Evolutionary conservation across 2,797 vertebrate genomes (phyloP), one percentile per base, ranked within the genome.

Genomic region (Echeneis naucrates): DNA sequence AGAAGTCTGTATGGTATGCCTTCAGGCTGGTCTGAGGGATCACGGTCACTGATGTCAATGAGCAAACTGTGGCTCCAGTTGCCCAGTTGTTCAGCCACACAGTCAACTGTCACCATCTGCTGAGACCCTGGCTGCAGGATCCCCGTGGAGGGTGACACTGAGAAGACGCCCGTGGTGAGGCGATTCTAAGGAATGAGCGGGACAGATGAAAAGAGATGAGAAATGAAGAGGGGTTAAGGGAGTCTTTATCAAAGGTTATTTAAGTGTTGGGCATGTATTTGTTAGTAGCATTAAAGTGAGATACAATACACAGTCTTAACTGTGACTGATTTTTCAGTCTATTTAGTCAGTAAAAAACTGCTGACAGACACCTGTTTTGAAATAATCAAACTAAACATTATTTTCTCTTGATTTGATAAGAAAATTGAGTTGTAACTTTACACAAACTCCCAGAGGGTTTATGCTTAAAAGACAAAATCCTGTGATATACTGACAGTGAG

Each of bases 51-150:
- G 84, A 99, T 92, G 45, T 98, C 95, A 0, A 99, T 90, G 9
- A 86, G 81, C 50, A 99, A 58, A n/a, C 72, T 72, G 86, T 97
- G 95, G 72, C 92, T 92, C 67, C 90, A 95, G 2, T 0, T 84
- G 30, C 98, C 97, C 17, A 92, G 56, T 4, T 95, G 88, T n/a
- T 96, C 95, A n/a, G 95, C 95, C 0, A 67, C 9, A 61, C 97
- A 99, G 5, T 97, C 95, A 65, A 99, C 95, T 0, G 58, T 96
- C 77, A 99, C 88, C 52, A 79, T 16, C 82, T 96, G 96, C 35
- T 93, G 90, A 32, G 80, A 87, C 2, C 94, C 95, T 0, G 96
- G 83, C 23, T 72, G 19, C 21, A 99, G 13, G 30, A 45, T 70
- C 17, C 96, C 96, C 2, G 81, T 87, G 3, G 91, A 95, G 0